Evolutionary conservation across 2,888 invertebrate genomes (phyloP).

Genomic region (Rhamphomyia laevipes): DNA sequence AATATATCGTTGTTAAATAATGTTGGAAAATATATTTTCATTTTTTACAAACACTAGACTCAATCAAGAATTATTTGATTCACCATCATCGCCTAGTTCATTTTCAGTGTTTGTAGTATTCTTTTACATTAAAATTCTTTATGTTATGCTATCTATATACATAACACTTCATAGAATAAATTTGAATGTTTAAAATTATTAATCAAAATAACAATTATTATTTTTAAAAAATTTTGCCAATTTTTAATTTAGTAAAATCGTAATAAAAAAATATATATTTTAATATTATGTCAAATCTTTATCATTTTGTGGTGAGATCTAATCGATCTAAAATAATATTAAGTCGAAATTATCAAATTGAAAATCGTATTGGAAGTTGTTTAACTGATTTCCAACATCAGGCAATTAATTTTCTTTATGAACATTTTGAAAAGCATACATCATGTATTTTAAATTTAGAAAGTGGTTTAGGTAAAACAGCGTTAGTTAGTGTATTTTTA

Average conservation of each 20-base stretch:
- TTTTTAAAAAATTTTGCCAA: no score
- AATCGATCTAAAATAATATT: not conserved
- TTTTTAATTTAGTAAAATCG: no score
- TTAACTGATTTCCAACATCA: slow-evolving; percentile 31
- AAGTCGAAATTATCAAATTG: not conserved
- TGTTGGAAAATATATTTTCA: no score
- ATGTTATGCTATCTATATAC: slow-evolving; percentile 32
- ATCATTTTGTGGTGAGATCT: no score
- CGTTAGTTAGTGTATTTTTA: slow-evolving; percentile 25
- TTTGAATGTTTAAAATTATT: slow-evolving; percentile 5
- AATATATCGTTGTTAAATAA: no score
- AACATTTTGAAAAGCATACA: slow-evolving; percentile 26
- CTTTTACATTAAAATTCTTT: slow-evolving; percentile 31
- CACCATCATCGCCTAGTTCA: slow-evolving; percentile 21
- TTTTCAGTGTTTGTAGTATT: slow-evolving; percentile 36
- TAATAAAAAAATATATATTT: no score
- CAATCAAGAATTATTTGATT: slow-evolving; percentile 27
- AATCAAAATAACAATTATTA: no score
- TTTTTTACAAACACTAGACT: slow-evolving; percentile 13
- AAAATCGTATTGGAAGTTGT: slow-evolving; percentile 13
- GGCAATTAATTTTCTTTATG: slow-evolving; percentile 28
- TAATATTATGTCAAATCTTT: no score
- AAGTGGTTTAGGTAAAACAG: slow-evolving; percentile 31
- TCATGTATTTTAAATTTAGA: slow-evolving; percentile 33
- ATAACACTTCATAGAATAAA: slow-evolving; percentile 26